Conservation (phyloP, 1,140 invertebrate genomes). For the Brachionus asplanchnoidis region DNA sequence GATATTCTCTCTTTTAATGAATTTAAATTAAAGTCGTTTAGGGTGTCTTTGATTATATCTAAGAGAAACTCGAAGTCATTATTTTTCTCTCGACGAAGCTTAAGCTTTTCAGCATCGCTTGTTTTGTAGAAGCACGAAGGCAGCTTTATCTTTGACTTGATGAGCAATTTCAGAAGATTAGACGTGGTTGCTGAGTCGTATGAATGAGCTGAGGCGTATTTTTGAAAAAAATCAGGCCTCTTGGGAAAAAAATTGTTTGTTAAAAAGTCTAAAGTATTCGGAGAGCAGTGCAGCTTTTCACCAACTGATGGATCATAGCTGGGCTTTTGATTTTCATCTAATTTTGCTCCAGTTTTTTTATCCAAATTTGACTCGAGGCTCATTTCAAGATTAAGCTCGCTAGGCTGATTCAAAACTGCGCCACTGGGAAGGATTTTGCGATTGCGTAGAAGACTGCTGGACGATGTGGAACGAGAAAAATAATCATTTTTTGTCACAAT, state of each 20-base stretch:
- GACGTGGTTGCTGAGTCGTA: background rate
- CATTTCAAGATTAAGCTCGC: background rate
- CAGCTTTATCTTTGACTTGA: conserved; percentile 12
- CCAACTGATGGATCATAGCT: background rate
- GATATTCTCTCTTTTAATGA: background rate
- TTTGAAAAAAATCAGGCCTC: background rate
- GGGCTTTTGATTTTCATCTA: background rate
- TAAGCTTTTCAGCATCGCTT: background rate
- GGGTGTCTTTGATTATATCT: background rate
- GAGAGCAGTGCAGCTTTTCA: background rate
- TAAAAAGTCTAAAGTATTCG: background rate
- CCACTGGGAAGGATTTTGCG: background rate
- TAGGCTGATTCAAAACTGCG: background rate
- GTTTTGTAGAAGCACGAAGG: conserved; percentile 18
- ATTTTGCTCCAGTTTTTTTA: background rate
- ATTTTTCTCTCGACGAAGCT: background rate
- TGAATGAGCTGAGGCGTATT: background rate
- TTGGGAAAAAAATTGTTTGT: background rate
- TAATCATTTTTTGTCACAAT: background rate
- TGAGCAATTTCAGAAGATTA: background rate
- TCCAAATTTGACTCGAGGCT: background rate
- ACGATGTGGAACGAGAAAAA: background rate
- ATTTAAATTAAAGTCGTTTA: background rate
- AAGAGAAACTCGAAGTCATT: conserved; percentile 17
- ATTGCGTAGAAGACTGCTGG: background rate